These are phyloP conservation scores for Delichon dasypus DNA, from an alignment of 2,797 vertebrate species.

Conservation along the genomic window DNA sequence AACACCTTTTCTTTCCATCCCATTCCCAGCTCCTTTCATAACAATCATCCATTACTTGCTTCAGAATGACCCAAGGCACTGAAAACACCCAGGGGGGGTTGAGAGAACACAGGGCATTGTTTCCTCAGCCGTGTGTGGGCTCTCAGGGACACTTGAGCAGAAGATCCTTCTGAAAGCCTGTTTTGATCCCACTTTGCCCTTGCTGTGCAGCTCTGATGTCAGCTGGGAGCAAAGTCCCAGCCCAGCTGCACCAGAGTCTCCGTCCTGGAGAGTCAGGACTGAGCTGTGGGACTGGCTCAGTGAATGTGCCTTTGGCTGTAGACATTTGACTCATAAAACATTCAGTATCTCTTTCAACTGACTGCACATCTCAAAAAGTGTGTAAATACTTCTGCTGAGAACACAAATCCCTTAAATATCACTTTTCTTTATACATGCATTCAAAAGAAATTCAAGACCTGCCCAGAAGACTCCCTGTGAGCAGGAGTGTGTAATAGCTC, in stretches of 20 bases:
- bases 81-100: fast-evolving
- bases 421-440: background rate
- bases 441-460: background rate
- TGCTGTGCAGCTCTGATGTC: background rate
- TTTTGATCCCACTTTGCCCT: background rate
- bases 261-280: background rate
- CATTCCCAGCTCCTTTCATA: background rate
- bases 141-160: background rate
- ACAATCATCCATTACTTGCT: background rate
- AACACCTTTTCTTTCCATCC: background rate
- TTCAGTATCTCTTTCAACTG: background rate
- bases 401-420: background rate
- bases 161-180: background rate
- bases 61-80: background rate
- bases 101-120: background rate
- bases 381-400: background rate
- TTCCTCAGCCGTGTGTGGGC: background rate
- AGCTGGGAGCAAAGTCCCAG: background rate
- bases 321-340: background rate
- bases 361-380: background rate
- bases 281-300: background rate
- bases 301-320: background rate
- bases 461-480: background rate
- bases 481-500: background rate
- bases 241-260: background rate